Conservation (phyloP, 2,113 vertebrate genomes). For the Petroica traversi region DNA sequence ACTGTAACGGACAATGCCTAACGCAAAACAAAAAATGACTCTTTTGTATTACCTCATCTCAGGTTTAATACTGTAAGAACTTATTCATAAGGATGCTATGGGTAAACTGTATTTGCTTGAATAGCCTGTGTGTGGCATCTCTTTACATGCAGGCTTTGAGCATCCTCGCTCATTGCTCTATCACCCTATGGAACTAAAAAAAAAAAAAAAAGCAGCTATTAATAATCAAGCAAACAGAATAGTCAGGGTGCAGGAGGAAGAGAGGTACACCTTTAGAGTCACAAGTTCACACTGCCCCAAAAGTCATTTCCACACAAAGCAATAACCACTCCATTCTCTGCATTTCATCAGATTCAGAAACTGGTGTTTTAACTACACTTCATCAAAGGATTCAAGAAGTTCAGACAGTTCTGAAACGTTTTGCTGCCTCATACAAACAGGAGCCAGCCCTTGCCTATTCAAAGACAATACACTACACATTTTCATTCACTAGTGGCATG, state of each 20-base stretch:
- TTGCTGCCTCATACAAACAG: background rate
- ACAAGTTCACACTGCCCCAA: background rate
- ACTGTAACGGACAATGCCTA: background rate
- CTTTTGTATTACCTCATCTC: background rate
- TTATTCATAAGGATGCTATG: background rate
- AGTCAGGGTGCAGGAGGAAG: background rate
- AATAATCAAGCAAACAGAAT: background rate
- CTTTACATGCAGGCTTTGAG: background rate
- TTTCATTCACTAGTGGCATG: background rate
- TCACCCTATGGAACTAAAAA: background rate
- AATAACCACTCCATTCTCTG: fast-evolving
- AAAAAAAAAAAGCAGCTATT: background rate
- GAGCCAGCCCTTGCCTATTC: background rate
- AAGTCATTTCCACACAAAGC: fast-evolving
- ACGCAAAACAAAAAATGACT: background rate
- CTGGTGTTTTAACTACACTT: background rate
- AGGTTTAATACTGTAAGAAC: background rate
- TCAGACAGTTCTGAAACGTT: background rate
- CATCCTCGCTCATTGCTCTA: background rate
- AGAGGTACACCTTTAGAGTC: background rate
- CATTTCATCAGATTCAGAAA: background rate
- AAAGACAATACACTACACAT: background rate
- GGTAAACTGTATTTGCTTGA: background rate
- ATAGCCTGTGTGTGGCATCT: background rate
- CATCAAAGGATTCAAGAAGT: background rate